phyloP scores from a whole-genome alignment of 2,888 invertebrate genomes.

The Philaethria dido region DNA sequence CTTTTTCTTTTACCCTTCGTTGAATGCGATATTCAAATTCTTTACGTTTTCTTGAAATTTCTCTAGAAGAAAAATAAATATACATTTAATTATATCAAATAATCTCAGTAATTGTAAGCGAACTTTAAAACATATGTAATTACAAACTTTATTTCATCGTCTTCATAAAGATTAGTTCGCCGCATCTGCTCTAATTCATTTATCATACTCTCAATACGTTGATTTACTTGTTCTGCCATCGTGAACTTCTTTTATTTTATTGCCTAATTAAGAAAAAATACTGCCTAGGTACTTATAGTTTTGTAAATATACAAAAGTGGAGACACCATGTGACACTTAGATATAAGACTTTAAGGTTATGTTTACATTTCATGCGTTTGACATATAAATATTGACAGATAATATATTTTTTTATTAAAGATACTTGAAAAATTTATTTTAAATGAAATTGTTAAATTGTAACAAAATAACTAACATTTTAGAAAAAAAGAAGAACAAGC shows the following conservation, averaged over 20 bases:
- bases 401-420: no score
- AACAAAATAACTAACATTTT: no score
- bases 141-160: conserved; percentile 87
- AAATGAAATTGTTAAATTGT: no score
- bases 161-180: conserved; percentile 87
- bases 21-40: conserved; percentile 90
- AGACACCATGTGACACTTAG: not conserved
- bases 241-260: conserved; percentile 35
- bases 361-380: conserved; percentile 1
- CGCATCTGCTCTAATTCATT: conserved; percentile 92
- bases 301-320: not conserved
- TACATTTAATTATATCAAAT: no score
- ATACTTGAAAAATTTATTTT: not conserved
- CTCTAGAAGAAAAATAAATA: conserved; percentile 63
- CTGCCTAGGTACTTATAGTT: not conserved
- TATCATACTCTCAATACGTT: conserved; percentile 90
- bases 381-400: not conserved
- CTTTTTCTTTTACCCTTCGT: conserved; percentile 86
- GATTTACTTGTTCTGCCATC: conserved; percentile 93
- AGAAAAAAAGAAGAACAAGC: no score
- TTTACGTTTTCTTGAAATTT: conserved; percentile 87
- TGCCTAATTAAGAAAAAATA: not conserved
- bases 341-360: conserved; percentile 25
- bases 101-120: not conserved
- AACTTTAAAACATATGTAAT: not conserved